A percentile compares a stretch with the other conserved stretches of the same genome.
Conservation (phyloP, 2,888 invertebrate genomes). For the Byasa hedistus region DNA sequence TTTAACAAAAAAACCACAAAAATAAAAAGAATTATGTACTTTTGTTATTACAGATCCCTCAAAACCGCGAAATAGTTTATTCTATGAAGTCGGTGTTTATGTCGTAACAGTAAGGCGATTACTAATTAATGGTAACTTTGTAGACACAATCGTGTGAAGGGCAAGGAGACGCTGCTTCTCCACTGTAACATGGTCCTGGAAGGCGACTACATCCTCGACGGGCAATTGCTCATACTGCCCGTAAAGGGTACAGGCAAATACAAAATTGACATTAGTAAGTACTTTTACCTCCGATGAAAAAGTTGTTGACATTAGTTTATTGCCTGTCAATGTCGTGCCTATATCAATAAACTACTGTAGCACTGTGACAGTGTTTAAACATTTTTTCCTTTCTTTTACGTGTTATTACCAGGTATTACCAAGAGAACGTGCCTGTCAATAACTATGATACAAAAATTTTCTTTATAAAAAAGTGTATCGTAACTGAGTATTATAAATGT, state of each 20-base stretch:
- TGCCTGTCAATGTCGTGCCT: too few relatives aligned
- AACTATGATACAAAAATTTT: not conserved
- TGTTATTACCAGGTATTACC: too few relatives aligned
- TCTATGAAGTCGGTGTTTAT: too few relatives aligned
- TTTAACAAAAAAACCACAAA: not conserved
- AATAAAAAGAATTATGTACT: too few relatives aligned
- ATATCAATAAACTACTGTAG: too few relatives aligned
- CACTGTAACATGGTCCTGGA: slow-evolving; percentile 54
- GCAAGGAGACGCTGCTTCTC: slow-evolving; percentile 48
- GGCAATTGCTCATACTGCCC: slow-evolving; percentile 57
- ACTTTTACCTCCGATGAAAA: not conserved
- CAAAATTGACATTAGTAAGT: slow-evolving; percentile 63
- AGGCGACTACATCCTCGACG: slow-evolving; percentile 59
- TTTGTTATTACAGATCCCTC: too few relatives aligned
- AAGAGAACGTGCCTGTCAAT: too few relatives aligned
- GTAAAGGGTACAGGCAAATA: slow-evolving; percentile 62
- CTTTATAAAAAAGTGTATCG: not conserved
- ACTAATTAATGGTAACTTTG: slow-evolving; percentile 16
- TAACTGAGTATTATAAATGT: not conserved
- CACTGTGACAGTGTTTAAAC: too few relatives aligned
- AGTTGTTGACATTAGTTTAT: too few relatives aligned
- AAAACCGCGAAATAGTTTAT: too few relatives aligned
- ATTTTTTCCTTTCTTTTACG: too few relatives aligned
- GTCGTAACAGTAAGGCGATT: not conserved
- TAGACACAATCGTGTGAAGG: slow-evolving; percentile 53